phyloP scores from a whole-genome alignment of 2,113 vertebrate species.

The Macrotus californicus region DNA sequence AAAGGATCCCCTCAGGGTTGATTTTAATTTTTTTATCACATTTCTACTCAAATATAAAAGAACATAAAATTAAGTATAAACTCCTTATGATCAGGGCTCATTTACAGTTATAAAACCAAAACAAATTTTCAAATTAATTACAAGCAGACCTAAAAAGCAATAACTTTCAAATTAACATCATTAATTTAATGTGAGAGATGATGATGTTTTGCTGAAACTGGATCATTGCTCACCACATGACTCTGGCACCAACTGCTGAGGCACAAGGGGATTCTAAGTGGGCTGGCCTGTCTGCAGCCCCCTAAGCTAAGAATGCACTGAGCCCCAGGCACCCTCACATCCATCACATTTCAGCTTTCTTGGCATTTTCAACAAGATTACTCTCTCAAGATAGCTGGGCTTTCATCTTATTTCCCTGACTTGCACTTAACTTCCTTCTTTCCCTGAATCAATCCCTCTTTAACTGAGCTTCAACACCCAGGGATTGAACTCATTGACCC shows the following conservation, averaged over 20 bases:
- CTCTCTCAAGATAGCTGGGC: not conserved
- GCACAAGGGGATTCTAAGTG: not conserved
- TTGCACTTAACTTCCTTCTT: not conserved
- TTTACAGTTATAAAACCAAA: constrained; percentile 62
- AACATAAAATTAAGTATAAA: constrained; percentile 47
- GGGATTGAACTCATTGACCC: not conserved
- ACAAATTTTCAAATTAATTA: constrained; percentile 67
- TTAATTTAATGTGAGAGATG: constrained; percentile 65
- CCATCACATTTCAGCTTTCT: not conserved
- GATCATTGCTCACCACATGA: constrained; percentile 29
- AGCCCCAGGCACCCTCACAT: not conserved
- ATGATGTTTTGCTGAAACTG: constrained; percentile 50
- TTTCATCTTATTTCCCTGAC: not conserved
- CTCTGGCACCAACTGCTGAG: not conserved
- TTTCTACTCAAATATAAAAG: constrained; percentile 49
- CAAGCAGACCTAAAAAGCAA: constrained; percentile 59
- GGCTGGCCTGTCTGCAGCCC: not conserved
- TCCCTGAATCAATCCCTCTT: not conserved
- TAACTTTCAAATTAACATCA: constrained; percentile 66
- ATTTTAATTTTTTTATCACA: not conserved
- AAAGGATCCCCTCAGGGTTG: not conserved
- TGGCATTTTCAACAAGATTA: not conserved
- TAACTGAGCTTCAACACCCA: not conserved
- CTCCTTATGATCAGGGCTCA: not conserved
- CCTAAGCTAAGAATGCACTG: not conserved